Evolutionary conservation across 2,888 invertebrate species (phyloP), one percentile per base, ranked within the genome.

Genomic region (Danaus chrysippus): DNA sequence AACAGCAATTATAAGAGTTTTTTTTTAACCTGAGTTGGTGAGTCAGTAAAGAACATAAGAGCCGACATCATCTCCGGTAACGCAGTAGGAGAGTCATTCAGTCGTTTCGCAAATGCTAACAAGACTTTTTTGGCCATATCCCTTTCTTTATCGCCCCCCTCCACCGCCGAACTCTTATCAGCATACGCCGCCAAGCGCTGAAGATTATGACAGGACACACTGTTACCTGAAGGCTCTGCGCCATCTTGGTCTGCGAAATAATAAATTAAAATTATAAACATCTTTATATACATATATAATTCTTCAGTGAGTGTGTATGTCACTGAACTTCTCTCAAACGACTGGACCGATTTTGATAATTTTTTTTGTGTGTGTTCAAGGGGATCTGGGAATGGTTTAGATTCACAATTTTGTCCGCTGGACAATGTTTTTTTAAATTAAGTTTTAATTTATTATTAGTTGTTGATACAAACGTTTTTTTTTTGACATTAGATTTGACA

Each of bases 161-260:
- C 87, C 0, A 85, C 72, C 1, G 71, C 74, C 0, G 78, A 69
- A 59, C 81, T 82, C 43, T 93, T 92, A 76, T 94, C 93, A 44
- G 94, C 92, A 76, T 96, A 94, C 0, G 94, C 92, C 0, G 95
- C 92, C 23, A 98, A 87, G 8, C 96, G 92, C 42, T 95, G 91
- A 13, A 98, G 88, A 87, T 98, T 98, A 74, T 93, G 93, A 17
- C 95, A 95, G 0, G 97, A 92, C 0, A 98, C 95, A 54, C 98
- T 98, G 82, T 98, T 98, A 42, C 97, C 96, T 46, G 96, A 95
- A 0, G 98, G 98, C 78, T 99, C 98, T 0, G 98, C 98, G 12
- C 97, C 97, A 79, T 99, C 98, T 84, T 97, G 96, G 81, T 97
- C 98, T 98, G 81, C 1, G 72, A 71, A 68, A 46, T 9, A n/a